Evolutionary conservation across 2,113 vertebrate species (phyloP), one percentile per base, ranked within the genome.

Genomic region (Craseonycteris thonglongyai): DNA sequence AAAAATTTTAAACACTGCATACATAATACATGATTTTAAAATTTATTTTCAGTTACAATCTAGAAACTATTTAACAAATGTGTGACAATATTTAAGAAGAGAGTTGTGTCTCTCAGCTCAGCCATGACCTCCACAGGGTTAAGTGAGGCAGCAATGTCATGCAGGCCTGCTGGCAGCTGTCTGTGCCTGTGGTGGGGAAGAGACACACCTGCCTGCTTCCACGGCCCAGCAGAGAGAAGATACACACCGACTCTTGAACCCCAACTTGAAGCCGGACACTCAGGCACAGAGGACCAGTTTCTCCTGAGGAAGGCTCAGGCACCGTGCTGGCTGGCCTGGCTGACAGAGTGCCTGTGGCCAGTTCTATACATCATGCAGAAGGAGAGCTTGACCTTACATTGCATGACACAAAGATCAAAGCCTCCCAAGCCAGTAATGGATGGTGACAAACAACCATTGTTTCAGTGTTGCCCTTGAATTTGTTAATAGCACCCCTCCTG

Each of bases 391-490:
- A 7, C 88, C 93, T 85, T 75, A 22, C 16, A 94, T 68, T 69
- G 88, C 88, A 75, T 82, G 94, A 82, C 49, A 30, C 58, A 93
- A 91, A 95, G 90, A 93, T 87, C 1, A 11, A 58, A 84, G 15
- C 45, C 92, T 71, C 45, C 11, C 51, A 69, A 51, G 59, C n/a
- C 24, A 4, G 28, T 63, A 22, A 21, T 75, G 81, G 45, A 90
- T 45, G 14, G 38, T 68, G 54, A 92, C 71, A 82, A 92, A 30
- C 61, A 79, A 54, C 66, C 61, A 19, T 80, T 88, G 83, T 51
- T 88, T 92, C 4, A 1, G 71, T 38, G 88, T 89, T 69, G 35
- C 69, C 72, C 47, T 97, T 97, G 96, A 88, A 93, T 97, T 97
- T 90, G 66, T 66, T 93, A 92, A 68, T 4, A n/a, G 33, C 22